These are phyloP conservation scores for Drosophila pseudotakahashii DNA, from an alignment of 2,888 invertebrate species.

Conservation along the genomic window DNA sequence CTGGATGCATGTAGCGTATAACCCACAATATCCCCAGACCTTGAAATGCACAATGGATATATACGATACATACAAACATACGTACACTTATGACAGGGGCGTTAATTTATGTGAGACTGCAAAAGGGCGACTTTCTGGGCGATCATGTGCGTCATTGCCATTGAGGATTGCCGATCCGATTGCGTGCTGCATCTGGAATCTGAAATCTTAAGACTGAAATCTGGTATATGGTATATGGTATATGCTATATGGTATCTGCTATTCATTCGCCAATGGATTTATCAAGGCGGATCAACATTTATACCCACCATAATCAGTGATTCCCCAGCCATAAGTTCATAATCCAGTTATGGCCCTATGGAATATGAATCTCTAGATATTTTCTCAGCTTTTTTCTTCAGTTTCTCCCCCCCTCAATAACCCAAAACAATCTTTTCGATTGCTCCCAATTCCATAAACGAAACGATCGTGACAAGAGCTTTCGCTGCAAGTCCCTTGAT, in stretches of 20 bases:
- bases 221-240: background rate
- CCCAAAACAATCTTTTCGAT: constrained; percentile 5
- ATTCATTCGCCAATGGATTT: background rate
- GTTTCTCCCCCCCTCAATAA: background rate
- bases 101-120: constrained; percentile 73
- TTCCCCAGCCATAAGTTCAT: background rate
- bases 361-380: constrained; percentile 2
- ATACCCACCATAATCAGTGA: background rate
- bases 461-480: constrained; percentile 42
- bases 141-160: constrained; percentile 40
- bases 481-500: constrained; percentile 32
- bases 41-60: constrained; percentile 61
- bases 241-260: background rate
- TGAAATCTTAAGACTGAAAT: background rate
- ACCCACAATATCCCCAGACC: constrained; percentile 47
- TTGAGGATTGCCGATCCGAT: constrained; percentile 26
- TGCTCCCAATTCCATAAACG: constrained; percentile 38
- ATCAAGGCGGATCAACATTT: constrained; percentile 3
- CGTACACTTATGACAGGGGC: constrained; percentile 69
- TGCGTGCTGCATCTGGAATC: constrained; percentile 27
- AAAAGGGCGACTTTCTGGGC: constrained; percentile 12
- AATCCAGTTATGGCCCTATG: background rate
- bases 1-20: constrained; percentile 6
- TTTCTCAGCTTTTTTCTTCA: background rate
- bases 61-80: too few relatives aligned